Evolutionary conservation across 2,797 vertebrate genomes (phyloP), one percentile per base, ranked within the genome.

Genomic region (Scomberomorus guttatus): DNA sequence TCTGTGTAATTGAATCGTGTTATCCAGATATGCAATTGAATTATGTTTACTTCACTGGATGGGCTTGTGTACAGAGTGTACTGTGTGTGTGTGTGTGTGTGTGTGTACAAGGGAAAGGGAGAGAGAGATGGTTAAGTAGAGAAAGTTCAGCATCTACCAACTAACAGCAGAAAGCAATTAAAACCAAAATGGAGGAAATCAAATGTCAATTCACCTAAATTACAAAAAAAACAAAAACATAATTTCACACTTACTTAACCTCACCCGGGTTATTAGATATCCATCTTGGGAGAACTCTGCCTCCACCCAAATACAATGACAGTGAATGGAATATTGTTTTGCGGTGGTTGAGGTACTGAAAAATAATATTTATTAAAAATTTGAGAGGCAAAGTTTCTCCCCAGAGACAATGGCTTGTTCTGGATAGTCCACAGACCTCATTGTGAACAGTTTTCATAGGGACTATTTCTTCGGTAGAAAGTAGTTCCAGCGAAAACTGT

Each of bases 11-110:
- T 95, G 94, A 93, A 94, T 94, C 82, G 88, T 88, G 92, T 93
- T 92, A 92, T 90, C 91, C 91, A 89, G 93, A 94, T 93, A 94
- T 94, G 93, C 91, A 93, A 95, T 94, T 94, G 92, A 94, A 95
- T 95, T 94, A 94, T 90, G 87, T 94, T 93, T 93, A 93, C 94
- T 94, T 93, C 85, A 90, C 88, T 92, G 89, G 81, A 89, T 91
- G 83, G 84, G 85, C 69, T 85, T 90, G 88, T 91, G 90, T 82
- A 90, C 84, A 65, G 75, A 83, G 77, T 86, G 54, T 62, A 61
- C 42, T 79, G 32, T 79, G 77, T 75, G 75, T 76, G 63, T 68
- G 52, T 66, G 58, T 72, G 59, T 50, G 25, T 46, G 77, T 75
- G 62, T 39, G 9, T 65, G 67, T 60, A 7, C 15, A 12, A 17